Base-by-base conservation (phyloP, 1,140 invertebrate genomes). In the Heterodera carotae region DNA sequence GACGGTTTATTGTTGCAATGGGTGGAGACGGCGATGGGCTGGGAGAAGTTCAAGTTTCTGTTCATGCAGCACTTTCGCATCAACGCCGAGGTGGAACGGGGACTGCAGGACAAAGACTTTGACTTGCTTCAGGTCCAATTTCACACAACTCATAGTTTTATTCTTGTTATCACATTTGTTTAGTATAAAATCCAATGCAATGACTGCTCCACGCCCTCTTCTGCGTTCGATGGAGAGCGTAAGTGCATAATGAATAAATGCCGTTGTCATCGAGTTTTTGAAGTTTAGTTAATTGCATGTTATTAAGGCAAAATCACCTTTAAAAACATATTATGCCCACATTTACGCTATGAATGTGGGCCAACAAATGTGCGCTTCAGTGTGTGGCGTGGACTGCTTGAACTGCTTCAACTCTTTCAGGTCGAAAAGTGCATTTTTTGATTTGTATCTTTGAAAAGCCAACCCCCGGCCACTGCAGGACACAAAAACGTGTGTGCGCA, bases 341-440 rank as follows among this genome's bases (percentile, higher is more conserved):
- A 87, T 80, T 78, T 87, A 25, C 76, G 86, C 15, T 87, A 86
- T 64, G 85, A 87, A 79, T 87, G 86, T 53, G 86, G 85, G 7
- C 76, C 60, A 33, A 88, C 84, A 33, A 88, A 87, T 75, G 85
- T 88, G 56, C 81, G 86, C 29, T 87, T 87, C 69, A 84, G 81
- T 22, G 86, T 86, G 29, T 85, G 85, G 86, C 76, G 86, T 31
- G 85, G 85, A 69, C 86, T 87, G 86, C 77, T 87, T n/a, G 85
- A 87, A 60, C 68, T 87, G 4, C 74, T 88, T 2, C 85, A 87
- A 77, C 81, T 87, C 29, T 87, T 87, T 76, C 86, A 86, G 72
- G 84, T 82, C 12, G 8, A 62, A n/a, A 62, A 62, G 7, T 31
- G 8, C n/a, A 62, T 62, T 27, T 8, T 10, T 10, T 31, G n/a